These are phyloP conservation scores for Hippocampus barbouri DNA, from an alignment of 2,113 vertebrate species.

Conservation along the genomic window DNA sequence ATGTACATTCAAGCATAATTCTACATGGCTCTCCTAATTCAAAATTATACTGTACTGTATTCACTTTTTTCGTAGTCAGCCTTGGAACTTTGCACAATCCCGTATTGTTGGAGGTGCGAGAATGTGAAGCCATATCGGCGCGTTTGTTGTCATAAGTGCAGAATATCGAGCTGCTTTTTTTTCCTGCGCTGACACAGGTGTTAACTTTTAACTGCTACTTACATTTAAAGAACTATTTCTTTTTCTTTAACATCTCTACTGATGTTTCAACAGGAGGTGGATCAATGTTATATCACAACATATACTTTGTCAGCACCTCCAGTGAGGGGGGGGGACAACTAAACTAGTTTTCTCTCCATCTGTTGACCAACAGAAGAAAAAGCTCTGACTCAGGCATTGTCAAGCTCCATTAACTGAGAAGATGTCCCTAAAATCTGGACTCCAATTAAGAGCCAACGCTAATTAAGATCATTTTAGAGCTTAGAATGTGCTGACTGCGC, in stretches of 20 bases:
- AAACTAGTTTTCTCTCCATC: slow-evolving; percentile 11
- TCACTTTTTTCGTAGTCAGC: too few species aligned
- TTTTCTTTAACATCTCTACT: not conserved
- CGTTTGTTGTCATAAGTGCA: too few species aligned
- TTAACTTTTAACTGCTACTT: not conserved
- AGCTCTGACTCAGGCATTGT: slow-evolving; percentile 28
- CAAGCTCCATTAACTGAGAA: slow-evolving; percentile 35
- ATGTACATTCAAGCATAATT: too few species aligned
- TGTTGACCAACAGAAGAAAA: slow-evolving; percentile 36
- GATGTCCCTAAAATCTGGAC: slow-evolving; percentile 14
- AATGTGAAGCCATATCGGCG: too few species aligned
- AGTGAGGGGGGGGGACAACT: not conserved
- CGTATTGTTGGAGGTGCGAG: too few species aligned
- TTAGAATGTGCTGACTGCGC: slow-evolving; percentile 6
- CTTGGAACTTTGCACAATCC: too few species aligned
- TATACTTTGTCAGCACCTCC: slow-evolving; percentile 18
- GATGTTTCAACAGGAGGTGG: not conserved
- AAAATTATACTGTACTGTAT: too few species aligned
- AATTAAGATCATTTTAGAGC: slow-evolving; percentile 17
- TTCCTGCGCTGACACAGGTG: not conserved
- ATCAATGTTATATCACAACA: not conserved
- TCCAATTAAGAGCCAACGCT: slow-evolving; percentile 16
- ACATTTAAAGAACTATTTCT: not conserved
- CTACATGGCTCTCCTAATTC: too few species aligned
- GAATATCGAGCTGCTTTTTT: too few species aligned